Evolutionary conservation across 64 coral and sea anemone species (phyloP).

Genomic region (Porites australiensis): DNA sequence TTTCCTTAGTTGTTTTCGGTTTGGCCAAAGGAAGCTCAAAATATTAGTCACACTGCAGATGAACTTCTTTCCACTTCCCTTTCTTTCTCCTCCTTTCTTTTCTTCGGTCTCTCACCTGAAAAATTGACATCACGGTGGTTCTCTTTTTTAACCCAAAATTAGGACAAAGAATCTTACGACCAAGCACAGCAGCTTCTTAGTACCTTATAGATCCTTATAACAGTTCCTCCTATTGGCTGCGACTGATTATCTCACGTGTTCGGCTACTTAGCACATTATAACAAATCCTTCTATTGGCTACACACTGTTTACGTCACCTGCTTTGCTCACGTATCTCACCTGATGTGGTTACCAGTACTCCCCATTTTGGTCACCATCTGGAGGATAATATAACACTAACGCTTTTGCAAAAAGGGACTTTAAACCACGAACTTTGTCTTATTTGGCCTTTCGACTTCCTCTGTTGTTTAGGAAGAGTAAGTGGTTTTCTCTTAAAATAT

Average conservation of each 20-base stretch:
- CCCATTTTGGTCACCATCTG: not conserved
- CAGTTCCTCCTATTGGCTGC: not conserved
- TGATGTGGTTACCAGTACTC: not conserved
- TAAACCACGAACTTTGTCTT: too few relatives aligned
- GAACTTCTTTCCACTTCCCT: too few relatives aligned
- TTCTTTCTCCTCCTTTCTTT: too few relatives aligned
- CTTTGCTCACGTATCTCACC: not conserved
- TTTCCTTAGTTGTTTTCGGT: not conserved
- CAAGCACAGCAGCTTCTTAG: constrained; percentile 1
- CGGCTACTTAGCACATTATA: not conserved
- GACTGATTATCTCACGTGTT: too few relatives aligned
- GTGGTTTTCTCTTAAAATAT: too few relatives aligned
- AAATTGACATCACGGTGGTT: not conserved
- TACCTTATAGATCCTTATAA: not conserved
- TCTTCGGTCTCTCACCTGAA: too few relatives aligned
- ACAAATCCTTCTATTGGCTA: not conserved
- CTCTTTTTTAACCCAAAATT: not conserved
- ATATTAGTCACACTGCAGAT: too few relatives aligned
- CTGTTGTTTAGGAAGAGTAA: too few relatives aligned
- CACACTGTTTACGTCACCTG: not conserved
- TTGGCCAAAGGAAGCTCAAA: not conserved
- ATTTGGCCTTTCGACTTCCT: too few relatives aligned
- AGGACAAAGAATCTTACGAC: constrained; percentile 35
- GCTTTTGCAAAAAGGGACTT: too few relatives aligned
- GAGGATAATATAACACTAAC: not conserved